Evolutionary conservation across 2,797 vertebrate species (phyloP).

Genomic region (Agapornis canus): DNA sequence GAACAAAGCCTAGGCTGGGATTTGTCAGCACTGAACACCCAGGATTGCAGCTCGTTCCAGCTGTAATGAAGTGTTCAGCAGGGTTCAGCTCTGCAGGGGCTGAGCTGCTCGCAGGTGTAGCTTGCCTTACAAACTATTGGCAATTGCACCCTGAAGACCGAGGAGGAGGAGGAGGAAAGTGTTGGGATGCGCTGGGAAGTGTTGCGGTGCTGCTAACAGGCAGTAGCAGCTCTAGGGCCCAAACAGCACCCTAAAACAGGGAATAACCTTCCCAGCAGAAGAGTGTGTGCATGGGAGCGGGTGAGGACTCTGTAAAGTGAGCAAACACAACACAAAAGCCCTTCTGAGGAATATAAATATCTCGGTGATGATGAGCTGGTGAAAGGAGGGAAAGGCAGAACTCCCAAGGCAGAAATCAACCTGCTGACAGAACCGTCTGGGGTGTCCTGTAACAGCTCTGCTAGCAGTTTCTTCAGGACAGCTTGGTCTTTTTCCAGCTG

Average conservation of each 20-base stretch:
- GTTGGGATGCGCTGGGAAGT: neutral
- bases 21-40: neutral
- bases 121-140: neutral
- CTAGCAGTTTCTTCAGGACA: conserved; percentile 66
- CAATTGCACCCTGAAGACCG: neutral
- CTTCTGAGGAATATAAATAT: conserved; percentile 42
- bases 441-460: conserved; percentile 44
- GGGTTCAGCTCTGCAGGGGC: neutral
- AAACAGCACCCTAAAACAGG: neutral
- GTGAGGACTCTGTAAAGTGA: conserved; percentile 16
- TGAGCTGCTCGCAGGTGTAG: neutral
- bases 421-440: conserved; percentile 14
- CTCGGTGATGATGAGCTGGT: neutral
- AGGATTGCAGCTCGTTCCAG: neutral
- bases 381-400: conserved; percentile 27
- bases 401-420: conserved; percentile 18
- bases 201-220: neutral
- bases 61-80: neutral
- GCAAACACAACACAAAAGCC: conserved; percentile 11
- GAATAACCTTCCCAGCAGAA: conserved; percentile 8
- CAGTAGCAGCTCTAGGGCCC: neutral
- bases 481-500: conserved; percentile 75
- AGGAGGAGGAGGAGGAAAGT: neutral
- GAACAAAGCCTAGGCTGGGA: neutral
- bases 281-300: neutral